Evolutionary conservation across 2,797 vertebrate species (phyloP), one percentile per base, ranked within the genome.

Genomic region (Rachycentron canadum): DNA sequence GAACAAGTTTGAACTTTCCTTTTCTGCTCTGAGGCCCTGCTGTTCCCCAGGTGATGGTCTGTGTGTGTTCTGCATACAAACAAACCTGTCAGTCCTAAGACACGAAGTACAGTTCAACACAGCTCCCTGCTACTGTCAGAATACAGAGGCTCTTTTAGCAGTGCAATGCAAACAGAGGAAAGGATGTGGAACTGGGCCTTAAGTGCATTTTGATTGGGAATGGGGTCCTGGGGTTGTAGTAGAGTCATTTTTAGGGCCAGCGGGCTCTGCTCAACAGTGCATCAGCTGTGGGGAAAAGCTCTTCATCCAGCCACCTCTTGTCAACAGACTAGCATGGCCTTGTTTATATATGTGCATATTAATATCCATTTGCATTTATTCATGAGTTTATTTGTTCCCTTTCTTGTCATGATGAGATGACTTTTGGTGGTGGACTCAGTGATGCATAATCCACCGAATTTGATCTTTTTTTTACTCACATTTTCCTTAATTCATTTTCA

Each of bases 41-140:
- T 84, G 76, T 84, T 92, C 87, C 84, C 87, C 82, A 85, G 83
- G 88, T 87, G 91, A 90, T 4, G 73, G 61, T 32, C 63, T 65
- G 73, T 80, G 81, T 87, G 89, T 90, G 93, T 86, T 89, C 85
- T 90, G 91, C 86, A 93, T 93, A 86, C 87, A 89, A 92, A 92
- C 81, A 89, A 78, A 78, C 36, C 81, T 87, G 88, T 92, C 90
- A 91, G 85, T 89, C 82, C 66, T 47, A 73, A 90, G 88, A 92
- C 87, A 83, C 7, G 40, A 43, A 76, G 76, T 92, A 88, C 84
- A 73, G 82, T 86, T 89, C 81, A 86, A 63, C 85, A 57, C 76
- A 61, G 79, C 9, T 17, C 65, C 58, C 73, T 76, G 78, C 78
- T 71, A 64, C 84, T 86, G 82, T 91, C 88, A 90, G 81, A 91